Conservation (phyloP, 2,113 vertebrate genomes). For the Anthoscopus minutus region DNA sequence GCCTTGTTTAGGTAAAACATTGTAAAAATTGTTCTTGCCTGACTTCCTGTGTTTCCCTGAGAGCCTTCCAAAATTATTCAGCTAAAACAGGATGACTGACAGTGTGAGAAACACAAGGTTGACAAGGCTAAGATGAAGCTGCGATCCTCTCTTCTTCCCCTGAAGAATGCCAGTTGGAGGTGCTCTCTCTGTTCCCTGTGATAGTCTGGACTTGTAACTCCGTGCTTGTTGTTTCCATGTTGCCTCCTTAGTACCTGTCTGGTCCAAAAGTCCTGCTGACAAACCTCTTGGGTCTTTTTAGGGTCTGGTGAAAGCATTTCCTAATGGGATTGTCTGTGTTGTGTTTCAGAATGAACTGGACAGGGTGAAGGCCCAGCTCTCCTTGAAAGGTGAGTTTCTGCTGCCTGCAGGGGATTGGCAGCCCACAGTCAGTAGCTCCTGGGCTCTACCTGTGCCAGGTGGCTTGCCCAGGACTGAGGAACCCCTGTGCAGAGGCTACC, state of each 20-base stretch:
- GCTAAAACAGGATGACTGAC: constrained; percentile 57
- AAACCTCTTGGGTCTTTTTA: neutral
- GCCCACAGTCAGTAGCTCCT: rapidly evolving
- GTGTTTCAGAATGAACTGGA: constrained; percentile 88
- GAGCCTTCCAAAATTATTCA: constrained; percentile 56
- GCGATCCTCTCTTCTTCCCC: neutral
- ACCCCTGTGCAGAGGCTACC: neutral
- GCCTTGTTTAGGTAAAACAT: constrained; percentile 58
- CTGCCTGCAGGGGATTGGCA: rapidly evolving
- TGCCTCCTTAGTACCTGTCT: neutral
- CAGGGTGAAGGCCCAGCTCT: constrained; percentile 78
- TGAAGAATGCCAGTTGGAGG: neutral
- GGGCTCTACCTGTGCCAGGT: neutral
- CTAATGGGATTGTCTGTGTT: constrained; percentile 13
- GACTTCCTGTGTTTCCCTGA: constrained; percentile 45
- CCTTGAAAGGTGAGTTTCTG: constrained; percentile 80
- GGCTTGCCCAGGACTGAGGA: neutral
- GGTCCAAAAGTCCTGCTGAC: neutral
- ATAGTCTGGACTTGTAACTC: neutral
- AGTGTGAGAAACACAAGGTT: constrained; percentile 50
- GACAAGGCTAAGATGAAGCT: constrained; percentile 36
- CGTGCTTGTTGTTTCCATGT: rapidly evolving
- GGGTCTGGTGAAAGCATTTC: neutral
- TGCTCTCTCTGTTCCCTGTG: neutral
- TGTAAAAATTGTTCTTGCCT: constrained; percentile 37